phyloP scores from a whole-genome alignment of 2,888 invertebrate species.

The Cloeon dipterum region DNA sequence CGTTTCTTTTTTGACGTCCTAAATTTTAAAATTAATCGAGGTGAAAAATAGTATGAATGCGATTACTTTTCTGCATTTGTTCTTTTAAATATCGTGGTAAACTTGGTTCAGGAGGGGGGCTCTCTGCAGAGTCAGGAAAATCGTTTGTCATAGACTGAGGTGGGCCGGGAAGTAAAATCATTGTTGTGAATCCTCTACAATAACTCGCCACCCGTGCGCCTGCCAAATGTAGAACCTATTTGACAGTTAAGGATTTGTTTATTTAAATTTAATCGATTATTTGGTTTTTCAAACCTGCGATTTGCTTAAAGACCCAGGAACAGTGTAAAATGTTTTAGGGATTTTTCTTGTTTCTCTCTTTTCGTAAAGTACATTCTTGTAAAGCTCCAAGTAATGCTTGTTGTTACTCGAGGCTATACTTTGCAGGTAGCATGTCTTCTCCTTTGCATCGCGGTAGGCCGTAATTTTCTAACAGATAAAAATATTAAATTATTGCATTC shows the following conservation, averaged over 20 bases:
- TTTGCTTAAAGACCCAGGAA: constrained; percentile 17
- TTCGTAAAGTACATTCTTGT: too few relatives aligned
- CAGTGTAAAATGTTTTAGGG: constrained; percentile 13
- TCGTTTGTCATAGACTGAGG: constrained; percentile 13
- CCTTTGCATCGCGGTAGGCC: constrained; percentile 20
- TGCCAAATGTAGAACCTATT: constrained; percentile 21
- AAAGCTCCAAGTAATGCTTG: constrained; percentile 3
- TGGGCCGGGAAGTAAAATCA: constrained; percentile 13
- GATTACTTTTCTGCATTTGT: too few relatives aligned
- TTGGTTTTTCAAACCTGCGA: constrained; percentile 18
- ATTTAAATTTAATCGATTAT: background rate
- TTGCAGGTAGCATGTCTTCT: constrained; percentile 21
- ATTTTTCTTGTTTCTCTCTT: background rate
- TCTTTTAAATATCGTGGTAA: background rate
- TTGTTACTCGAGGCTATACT: constrained; percentile 11
- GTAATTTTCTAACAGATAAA: constrained; percentile 17
- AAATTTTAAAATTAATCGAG: constrained; percentile 3
- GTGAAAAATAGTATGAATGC: constrained; percentile 1
- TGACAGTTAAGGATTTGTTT: background rate
- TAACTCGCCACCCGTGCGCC: constrained; percentile 22
- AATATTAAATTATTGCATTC: too few relatives aligned
- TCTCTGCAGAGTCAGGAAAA: constrained; percentile 13
- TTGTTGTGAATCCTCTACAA: constrained; percentile 20
- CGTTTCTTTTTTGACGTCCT: too few relatives aligned
- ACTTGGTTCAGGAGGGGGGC: background rate